These are phyloP conservation scores for Aurelia aurita DNA, from an alignment of 30 jellyfish, hydroid and myxozoan species.

Conservation along the genomic window DNA sequence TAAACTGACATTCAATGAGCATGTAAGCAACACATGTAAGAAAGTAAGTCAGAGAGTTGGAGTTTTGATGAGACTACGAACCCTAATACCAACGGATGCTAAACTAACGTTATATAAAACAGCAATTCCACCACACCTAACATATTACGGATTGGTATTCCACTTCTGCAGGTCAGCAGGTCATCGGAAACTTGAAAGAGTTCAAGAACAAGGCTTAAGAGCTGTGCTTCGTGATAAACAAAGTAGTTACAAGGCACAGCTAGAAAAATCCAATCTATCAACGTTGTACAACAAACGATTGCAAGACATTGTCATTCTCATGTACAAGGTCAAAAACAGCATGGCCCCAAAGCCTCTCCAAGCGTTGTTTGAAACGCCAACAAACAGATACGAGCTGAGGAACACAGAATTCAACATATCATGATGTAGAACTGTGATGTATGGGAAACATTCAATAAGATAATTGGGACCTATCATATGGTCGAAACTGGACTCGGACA, in stretches of 20 bases:
- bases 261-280: background rate
- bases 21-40: conserved; percentile 38
- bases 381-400: too few species aligned
- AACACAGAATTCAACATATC: too few species aligned
- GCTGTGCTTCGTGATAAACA: conserved; percentile 30
- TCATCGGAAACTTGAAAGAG: conserved; percentile 43
- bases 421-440: too few species aligned
- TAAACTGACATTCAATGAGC: conserved; percentile 41
- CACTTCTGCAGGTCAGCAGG: conserved; percentile 46
- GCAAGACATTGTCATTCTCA: conserved; percentile 32
- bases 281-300: conserved; percentile 27
- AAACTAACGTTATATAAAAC: conserved; percentile 36
- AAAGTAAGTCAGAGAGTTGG: conserved; percentile 64
- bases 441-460: too few species aligned
- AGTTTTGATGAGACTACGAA: conserved; percentile 48
- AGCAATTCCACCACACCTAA: conserved; percentile 24
- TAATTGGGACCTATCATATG: too few species aligned
- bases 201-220: conserved; percentile 27
- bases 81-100: conserved; percentile 34
- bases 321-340: conserved; percentile 38
- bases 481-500: too few species aligned
- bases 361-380: too few species aligned
- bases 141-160: conserved; percentile 40
- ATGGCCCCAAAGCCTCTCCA: too few species aligned
- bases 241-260: background rate